Percentiles rank a stretch among this genome's conserved stretches.
Evolutionary conservation across 2,113 vertebrate species (phyloP).

Genomic region (Platysternon megacephalum): DNA sequence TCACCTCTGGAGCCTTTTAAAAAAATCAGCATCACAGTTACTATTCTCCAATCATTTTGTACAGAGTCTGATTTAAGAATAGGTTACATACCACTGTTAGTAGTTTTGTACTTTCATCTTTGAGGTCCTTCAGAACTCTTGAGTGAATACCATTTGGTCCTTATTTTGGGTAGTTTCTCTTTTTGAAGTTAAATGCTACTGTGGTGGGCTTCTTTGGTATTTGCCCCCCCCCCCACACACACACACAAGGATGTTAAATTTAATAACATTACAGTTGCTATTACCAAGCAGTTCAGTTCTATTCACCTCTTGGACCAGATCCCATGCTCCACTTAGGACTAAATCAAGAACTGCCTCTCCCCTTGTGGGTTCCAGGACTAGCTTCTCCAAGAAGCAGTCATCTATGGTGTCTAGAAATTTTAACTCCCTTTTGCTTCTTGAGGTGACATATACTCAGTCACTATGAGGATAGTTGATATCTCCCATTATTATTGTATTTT

Average conservation of each 20-base stretch:
- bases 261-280: not conserved
- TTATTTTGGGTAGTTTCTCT: not conserved
- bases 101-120: not conserved
- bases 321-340: not conserved
- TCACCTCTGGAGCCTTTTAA: not conserved
- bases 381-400: not conserved
- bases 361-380: not conserved
- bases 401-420: not conserved
- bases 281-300: not conserved
- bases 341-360: not conserved
- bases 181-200: not conserved
- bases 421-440: not conserved
- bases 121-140: not conserved
- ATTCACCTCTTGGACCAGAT: not conserved
- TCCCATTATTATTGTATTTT: not conserved
- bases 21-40: no score
- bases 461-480: not conserved
- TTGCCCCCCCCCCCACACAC: no score
- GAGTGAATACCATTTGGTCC: not conserved
- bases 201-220: not conserved
- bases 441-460: no score
- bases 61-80: no score
- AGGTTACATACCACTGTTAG: not conserved
- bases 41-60: no score
- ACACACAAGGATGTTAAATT: not conserved